These are phyloP conservation scores for Trisateles emortualis DNA, from an alignment of 2,888 invertebrate genomes.

Conservation along the genomic window DNA sequence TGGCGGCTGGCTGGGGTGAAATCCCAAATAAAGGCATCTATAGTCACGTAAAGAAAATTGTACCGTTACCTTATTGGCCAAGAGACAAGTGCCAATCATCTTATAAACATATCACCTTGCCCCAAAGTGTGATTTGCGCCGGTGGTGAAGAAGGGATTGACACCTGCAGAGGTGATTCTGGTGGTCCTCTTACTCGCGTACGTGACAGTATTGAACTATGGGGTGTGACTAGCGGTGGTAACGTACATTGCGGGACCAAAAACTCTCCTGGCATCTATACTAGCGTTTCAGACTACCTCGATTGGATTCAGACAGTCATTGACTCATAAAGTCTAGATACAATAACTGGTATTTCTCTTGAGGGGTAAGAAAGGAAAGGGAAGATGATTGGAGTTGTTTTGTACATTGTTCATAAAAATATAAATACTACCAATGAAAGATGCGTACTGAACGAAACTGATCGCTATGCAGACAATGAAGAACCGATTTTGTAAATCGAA, in stretches of 20 bases:
- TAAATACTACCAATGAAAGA: too few relatives aligned
- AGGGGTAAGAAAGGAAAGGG: too few relatives aligned
- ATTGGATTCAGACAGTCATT: constrained; percentile 52
- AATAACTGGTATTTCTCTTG: not conserved
- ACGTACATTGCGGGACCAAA: constrained; percentile 52
- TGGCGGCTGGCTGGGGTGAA: constrained; percentile 60
- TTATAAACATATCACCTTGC: constrained; percentile 41
- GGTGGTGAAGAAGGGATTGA: constrained; percentile 59
- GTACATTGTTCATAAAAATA: too few relatives aligned
- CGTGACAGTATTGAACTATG: constrained; percentile 48
- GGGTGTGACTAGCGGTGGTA: constrained; percentile 60
- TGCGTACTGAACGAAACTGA: too few relatives aligned
- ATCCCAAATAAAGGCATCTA: constrained; percentile 40
- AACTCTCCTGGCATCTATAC: constrained; percentile 63
- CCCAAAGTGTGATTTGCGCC: constrained; percentile 58
- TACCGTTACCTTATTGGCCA: constrained; percentile 51
- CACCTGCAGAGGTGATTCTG: constrained; percentile 65
- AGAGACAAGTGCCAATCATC: constrained; percentile 41
- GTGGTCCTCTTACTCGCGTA: constrained; percentile 57
- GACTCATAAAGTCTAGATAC: not conserved
- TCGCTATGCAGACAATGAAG: too few relatives aligned
- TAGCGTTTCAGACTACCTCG: constrained; percentile 50
- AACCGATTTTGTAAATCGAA: too few relatives aligned
- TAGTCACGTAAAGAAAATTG: constrained; percentile 54
- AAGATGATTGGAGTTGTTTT: too few relatives aligned